phyloP scores from a whole-genome alignment of 2,797 vertebrate species.

The Yasuhikotakia modesta region DNA sequence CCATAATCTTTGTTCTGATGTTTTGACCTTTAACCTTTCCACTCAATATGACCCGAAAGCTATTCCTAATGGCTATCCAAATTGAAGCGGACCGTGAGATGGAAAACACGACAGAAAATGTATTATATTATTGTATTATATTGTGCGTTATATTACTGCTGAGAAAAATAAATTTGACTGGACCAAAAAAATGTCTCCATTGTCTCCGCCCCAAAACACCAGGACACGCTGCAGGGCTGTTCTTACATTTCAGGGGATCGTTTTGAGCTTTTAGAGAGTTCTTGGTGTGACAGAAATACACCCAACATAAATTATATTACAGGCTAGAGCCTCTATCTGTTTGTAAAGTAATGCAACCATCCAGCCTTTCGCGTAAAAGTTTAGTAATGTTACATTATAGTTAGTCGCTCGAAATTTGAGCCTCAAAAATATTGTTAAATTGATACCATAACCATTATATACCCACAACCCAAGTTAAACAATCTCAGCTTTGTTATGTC shows the following conservation, averaged over 20 bases:
- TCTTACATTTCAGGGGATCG: neutral
- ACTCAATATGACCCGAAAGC: constrained; percentile 53
- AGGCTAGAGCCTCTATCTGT: too few species aligned
- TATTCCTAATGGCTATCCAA: constrained; percentile 35
- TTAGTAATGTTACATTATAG: too few species aligned
- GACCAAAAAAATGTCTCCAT: too few species aligned
- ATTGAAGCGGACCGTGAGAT: constrained; percentile 8
- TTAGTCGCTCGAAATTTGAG: too few species aligned
- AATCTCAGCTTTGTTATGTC: neutral
- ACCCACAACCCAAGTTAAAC: neutral
- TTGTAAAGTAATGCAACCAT: too few species aligned
- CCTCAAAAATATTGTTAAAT: neutral
- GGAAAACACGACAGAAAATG: neutral
- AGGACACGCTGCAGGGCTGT: neutral
- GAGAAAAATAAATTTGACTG: neutral
- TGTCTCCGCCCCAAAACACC: neutral
- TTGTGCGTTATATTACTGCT: neutral
- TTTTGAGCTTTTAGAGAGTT: neutral
- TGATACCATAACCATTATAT: neutral
- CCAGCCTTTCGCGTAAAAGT: too few species aligned
- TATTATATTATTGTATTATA: neutral
- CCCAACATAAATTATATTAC: too few species aligned
- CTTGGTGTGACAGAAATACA: neutral
- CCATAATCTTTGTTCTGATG: constrained; percentile 57
- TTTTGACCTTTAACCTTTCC: constrained; percentile 57